Base-by-base conservation (phyloP, 2,888 invertebrate genomes). In the Lycaena phlaeas region DNA sequence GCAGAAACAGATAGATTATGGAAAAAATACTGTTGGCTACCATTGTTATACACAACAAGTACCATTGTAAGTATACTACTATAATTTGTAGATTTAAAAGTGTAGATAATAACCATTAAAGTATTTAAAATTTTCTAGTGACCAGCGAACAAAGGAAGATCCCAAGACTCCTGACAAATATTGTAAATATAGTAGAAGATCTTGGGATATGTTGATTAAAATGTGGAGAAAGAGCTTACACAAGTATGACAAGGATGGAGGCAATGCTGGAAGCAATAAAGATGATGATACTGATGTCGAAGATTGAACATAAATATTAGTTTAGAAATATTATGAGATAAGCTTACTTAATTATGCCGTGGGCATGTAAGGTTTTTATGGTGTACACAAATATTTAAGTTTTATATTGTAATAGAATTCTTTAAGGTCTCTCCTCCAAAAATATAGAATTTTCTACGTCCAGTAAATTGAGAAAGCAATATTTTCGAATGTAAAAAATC, bases 1-100 rank as follows among this genome's bases (percentile, higher is more conserved):
- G 29, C 95, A 96, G 63, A 97, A 97, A 72, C 96, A 96, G 76
- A 93, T 97, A 57, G 95, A 96, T 69, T 97, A 94, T 79, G 97
- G 97, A 7, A 97, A 96, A 76, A 96, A 95, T 61, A 97, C 97
- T 17, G 74, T 91, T 50, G 94, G 94, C 27, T 97, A 97, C 67
- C 89, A 92, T 52, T 89, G 90, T 69, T 97, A 95, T 54, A 60
- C 85, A 6, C 78, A 86, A 52, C 55, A 78, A 54, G 87, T 96
- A 29, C 91, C 93, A 27, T 87, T 86, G 93, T 94, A 84, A 85
- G 86, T 77, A 34, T 7, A 34, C 5, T 22, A 30, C 3, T 9
- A 6, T 3, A 43, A 28, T n/a, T n/a, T 27, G 17, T 14, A 39
- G n/a, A 26, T 36, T 10, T 34, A 25, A 14, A 14, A 3, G 18